Evolutionary conservation across 1,140 invertebrate species (phyloP), one percentile per base, ranked within the genome.

Genomic region (Galleria mellonella): DNA sequence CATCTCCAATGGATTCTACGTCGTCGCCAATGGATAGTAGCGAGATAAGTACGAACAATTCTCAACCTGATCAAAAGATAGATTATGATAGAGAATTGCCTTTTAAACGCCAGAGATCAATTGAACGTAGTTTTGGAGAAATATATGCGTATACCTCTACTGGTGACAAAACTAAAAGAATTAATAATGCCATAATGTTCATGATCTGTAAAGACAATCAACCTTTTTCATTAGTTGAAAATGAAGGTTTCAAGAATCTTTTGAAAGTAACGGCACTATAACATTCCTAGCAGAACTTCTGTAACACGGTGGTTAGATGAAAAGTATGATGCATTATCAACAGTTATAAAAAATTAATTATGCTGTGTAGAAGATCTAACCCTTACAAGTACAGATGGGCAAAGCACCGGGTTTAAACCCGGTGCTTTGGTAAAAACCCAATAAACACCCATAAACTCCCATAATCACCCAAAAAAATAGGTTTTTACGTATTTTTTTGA

Each of bases 161-260:
- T n/a, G n/a, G n/a, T n/a, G n/a, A n/a, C n/a, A 29, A 29, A 9
- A 29, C 28, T 5, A 29, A 9, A 40, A 48, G 43, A 59, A 37
- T 48, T 4, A 57, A 43, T n/a, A 47, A 43, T 8, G 4, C 13
- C 9, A 11, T 47, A 29, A 32, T 71, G n/a, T 72, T 50, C 27
- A 76, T 86, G 67, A 66, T 82, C 2, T 72, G 65, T 41, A 75
- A 68, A 57, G 9, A 32, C 30, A 32, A 32, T 32, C 30, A 32
- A 32, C 30, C 30, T 32, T 32, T 32, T 32, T 32, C 30, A 32
- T 32, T 32, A 32, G 30, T 32, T 10, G 30, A 32, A 32, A 32
- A 32, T 32, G 30, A 32, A 32, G 30, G 30, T 32, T 32, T 32
- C 30, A 32, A 32, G 30, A 32, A 32, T 32, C 30, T 32, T 32